Evolutionary conservation across 2,797 vertebrate species (phyloP).

Genomic region (Ambastaia sidthimunki): DNA sequence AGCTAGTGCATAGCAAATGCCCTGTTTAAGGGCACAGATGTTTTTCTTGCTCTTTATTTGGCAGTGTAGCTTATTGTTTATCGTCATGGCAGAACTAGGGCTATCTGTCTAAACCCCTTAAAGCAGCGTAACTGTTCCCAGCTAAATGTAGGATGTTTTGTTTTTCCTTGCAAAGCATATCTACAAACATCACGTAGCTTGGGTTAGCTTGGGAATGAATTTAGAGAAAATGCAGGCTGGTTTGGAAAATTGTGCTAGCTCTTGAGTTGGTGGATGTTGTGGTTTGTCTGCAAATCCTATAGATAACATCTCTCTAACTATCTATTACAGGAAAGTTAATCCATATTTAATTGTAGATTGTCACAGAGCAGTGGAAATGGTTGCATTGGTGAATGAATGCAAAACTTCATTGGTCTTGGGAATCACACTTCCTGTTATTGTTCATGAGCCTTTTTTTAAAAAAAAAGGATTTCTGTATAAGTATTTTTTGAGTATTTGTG

Average conservation of each 20-base stretch:
- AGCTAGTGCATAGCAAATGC: slow-evolving; percentile 31
- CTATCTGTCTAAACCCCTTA: slow-evolving; percentile 7
- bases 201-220: slow-evolving; percentile 36
- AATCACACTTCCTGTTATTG: slow-evolving; percentile 18
- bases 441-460: slow-evolving; percentile 10
- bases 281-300: slow-evolving; percentile 1
- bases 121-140: slow-evolving; percentile 7
- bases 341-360: slow-evolving; percentile 2
- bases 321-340: not conserved
- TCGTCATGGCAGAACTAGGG: slow-evolving; percentile 17
- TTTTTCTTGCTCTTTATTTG: not conserved
- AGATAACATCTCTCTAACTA: not conserved
- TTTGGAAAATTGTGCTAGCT: slow-evolving; percentile 15
- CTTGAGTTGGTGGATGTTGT: slow-evolving; percentile 6
- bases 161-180: slow-evolving; percentile 18
- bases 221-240: slow-evolving; percentile 18
- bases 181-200: not conserved
- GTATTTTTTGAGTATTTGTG: slow-evolving; percentile 8
- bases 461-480: no score
- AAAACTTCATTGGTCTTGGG: not conserved
- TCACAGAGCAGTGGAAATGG: not conserved
- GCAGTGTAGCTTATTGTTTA: slow-evolving; percentile 31
- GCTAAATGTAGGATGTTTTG: slow-evolving; percentile 18
- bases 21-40: slow-evolving; percentile 44
- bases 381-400: slow-evolving; percentile 7